Conservation (phyloP, 1,140 invertebrate species). For the Neodiprion pinetum region DNA sequence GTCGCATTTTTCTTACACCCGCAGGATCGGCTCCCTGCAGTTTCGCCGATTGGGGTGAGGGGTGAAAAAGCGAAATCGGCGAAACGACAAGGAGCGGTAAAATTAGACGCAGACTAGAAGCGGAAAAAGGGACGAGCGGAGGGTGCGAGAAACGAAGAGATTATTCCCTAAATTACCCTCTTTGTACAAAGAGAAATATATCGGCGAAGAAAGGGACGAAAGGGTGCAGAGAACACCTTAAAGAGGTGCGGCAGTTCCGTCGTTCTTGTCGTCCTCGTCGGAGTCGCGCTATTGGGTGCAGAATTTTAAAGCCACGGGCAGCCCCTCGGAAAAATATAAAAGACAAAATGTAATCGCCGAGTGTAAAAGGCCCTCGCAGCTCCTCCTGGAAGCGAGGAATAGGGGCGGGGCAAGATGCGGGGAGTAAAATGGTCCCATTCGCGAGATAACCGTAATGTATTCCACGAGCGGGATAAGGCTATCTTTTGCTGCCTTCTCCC, state of each 20-base stretch:
- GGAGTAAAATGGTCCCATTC: constrained; percentile 15
- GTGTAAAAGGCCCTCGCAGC: constrained; percentile 22
- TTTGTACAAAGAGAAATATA: too few relatives aligned
- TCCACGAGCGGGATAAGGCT: constrained; percentile 34
- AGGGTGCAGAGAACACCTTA: neutral
- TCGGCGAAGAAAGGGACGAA: neutral
- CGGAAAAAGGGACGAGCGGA: too few relatives aligned
- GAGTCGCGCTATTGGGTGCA: too few relatives aligned
- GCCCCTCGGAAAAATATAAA: constrained; percentile 30
- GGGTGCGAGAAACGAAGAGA: neutral
- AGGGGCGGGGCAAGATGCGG: constrained; percentile 10
- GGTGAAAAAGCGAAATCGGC: too few relatives aligned
- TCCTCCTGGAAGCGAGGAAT: neutral
- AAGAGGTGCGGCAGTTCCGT: neutral
- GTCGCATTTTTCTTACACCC: neutral
- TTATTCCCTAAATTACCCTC: too few relatives aligned
- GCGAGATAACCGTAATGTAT: constrained; percentile 36
- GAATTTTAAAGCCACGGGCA: too few relatives aligned
- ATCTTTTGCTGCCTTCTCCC: constrained; percentile 21
- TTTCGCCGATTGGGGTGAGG: too few relatives aligned
- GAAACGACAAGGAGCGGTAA: too few relatives aligned
- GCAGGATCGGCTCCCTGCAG: neutral
- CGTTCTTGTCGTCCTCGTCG: too few relatives aligned
- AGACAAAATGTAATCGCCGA: constrained; percentile 33
- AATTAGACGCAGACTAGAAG: too few relatives aligned